A percentile compares a stretch with the other conserved stretches of the same genome.
phyloP scores from a whole-genome alignment of 2,113 vertebrate species.

The Eleginops maclovinus region DNA sequence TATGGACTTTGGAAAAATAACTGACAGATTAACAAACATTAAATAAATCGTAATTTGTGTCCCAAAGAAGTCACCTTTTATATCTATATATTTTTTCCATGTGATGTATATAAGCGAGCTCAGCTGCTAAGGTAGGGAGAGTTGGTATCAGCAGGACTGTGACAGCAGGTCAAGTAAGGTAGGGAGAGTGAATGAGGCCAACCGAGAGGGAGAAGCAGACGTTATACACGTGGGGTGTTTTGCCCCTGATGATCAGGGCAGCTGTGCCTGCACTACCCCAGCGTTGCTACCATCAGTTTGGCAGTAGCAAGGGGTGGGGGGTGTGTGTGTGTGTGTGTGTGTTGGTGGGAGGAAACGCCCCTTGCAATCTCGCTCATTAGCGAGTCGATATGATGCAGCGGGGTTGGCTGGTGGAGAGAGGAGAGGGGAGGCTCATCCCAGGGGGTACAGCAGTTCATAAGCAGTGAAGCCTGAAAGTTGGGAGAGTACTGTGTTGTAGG shows the following conservation, averaged over 20 bases:
- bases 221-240: constrained; percentile 56
- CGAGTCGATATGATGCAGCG: constrained; percentile 43
- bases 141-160: constrained; percentile 35
- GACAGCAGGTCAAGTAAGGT: constrained; percentile 46
- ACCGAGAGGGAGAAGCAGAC: constrained; percentile 43
- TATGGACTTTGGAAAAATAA: neutral
- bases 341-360: constrained; percentile 37
- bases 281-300: constrained; percentile 56
- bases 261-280: constrained; percentile 79
- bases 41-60: neutral
- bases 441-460: constrained; percentile 34
- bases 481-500: neutral
- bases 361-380: constrained; percentile 74
- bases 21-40: neutral
- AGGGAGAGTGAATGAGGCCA: constrained; percentile 42
- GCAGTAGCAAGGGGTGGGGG: constrained; percentile 22
- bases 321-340: neutral
- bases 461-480: constrained; percentile 45
- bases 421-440: constrained; percentile 37
- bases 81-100: neutral
- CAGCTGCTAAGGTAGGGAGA: constrained; percentile 51
- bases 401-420: constrained; percentile 7
- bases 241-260: constrained; percentile 76
- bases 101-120: constrained; percentile 1
- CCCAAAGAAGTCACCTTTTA: neutral